phyloP scores from a whole-genome alignment of 1,140 invertebrate species.

The Bombus affinis region DNA sequence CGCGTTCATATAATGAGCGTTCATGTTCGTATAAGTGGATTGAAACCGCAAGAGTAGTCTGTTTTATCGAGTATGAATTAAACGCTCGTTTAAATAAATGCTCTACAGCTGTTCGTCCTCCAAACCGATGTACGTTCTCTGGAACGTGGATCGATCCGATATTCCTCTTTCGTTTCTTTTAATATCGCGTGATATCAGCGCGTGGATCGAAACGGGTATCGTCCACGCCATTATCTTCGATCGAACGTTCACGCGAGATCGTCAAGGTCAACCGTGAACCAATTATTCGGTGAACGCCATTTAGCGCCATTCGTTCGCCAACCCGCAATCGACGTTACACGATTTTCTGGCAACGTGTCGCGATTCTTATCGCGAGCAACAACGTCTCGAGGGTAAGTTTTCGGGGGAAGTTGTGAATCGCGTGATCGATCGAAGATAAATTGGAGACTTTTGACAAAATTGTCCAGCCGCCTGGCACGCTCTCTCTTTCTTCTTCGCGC shows the following conservation, averaged over 20 bases:
- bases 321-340: not conserved
- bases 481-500: not conserved
- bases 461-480: not conserved
- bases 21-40: too few relatives aligned
- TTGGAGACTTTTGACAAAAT: conserved; percentile 42
- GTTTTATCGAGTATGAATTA: too few relatives aligned
- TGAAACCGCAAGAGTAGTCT: too few relatives aligned
- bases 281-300: conserved; percentile 7
- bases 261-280: not conserved
- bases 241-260: not conserved
- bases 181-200: not conserved
- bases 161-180: not conserved
- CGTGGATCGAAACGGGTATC: not conserved
- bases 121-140: not conserved
- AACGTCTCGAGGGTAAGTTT: too few relatives aligned
- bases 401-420: not conserved
- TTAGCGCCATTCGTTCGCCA: not conserved
- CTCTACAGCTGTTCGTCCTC: conserved; percentile 7
- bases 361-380: conserved; percentile 46
- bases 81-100: conserved; percentile 32
- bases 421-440: conserved; percentile 38
- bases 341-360: conserved; percentile 18
- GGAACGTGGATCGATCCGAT: not conserved
- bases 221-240: not conserved
- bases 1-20: too few relatives aligned